phyloP scores from a whole-genome alignment of 2,797 vertebrate genomes.

The Eospalax fontanierii region DNA sequence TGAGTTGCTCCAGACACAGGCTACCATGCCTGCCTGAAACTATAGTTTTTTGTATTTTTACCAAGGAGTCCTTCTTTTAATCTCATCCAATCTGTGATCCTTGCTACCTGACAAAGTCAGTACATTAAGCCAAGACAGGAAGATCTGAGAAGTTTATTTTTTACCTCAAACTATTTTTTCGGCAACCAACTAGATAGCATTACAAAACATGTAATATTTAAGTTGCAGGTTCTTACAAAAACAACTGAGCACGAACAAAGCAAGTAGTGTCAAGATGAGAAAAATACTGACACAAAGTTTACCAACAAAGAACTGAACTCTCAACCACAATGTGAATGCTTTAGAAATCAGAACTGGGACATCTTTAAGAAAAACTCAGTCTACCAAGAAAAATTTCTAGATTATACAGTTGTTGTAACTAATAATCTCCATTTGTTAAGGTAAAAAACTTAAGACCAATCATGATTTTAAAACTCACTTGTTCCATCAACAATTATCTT shows the following conservation, averaged over 20 bases:
- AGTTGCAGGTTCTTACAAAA: conserved; percentile 34
- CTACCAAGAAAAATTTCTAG: neutral
- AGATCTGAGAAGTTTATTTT: neutral
- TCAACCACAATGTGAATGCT: neutral
- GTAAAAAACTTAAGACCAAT: conserved; percentile 43
- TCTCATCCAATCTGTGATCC: neutral
- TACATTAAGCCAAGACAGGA: neutral
- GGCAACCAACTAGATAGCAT: neutral
- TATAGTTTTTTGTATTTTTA: neutral
- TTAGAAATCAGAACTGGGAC: conserved; percentile 21
- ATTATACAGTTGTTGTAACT: conserved; percentile 8
- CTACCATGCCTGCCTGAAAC: neutral
- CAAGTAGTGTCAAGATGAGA: neutral
- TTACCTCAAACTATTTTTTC: neutral
- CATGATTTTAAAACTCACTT: conserved; percentile 28
- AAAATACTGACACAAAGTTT: conserved; percentile 43
- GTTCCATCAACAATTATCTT: conserved; percentile 42
- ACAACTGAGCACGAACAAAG: conserved; percentile 45
- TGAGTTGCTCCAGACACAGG: neutral
- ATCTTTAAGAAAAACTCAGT: conserved; percentile 60
- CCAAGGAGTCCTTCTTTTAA: conserved; percentile 15
- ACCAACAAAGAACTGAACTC: conserved; percentile 19
- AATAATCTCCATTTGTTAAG: neutral
- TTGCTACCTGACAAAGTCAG: neutral
- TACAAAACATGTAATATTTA: neutral